Conservation (phyloP, 2,113 vertebrate species). For the Sebastes schlegelii region DNA sequence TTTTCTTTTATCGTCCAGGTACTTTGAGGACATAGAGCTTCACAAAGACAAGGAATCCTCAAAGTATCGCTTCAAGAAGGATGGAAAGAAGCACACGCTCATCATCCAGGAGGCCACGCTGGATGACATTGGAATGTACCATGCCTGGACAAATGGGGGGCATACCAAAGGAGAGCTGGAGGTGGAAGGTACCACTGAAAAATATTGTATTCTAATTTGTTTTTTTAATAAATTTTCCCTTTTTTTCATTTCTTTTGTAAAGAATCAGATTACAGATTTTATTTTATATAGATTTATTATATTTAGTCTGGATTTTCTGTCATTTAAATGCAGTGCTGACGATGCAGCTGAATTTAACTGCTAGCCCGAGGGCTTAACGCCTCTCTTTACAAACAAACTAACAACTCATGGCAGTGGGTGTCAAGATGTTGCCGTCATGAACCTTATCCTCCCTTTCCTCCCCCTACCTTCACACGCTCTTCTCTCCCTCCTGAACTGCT, state of each 20-base stretch:
- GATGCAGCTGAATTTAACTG: conserved; percentile 33
- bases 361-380: conserved; percentile 24
- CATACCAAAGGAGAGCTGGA: conserved; percentile 92
- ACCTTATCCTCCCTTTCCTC: background rate
- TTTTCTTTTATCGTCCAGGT: conserved; percentile 78
- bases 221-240: too few species aligned
- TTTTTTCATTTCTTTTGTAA: background rate
- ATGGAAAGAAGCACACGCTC: conserved; percentile 88
- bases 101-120: conserved; percentile 87
- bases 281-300: background rate
- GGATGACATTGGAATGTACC: conserved; percentile 88
- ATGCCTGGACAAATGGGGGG: conserved; percentile 90
- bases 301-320: conserved; percentile 19
- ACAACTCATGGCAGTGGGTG: conserved; percentile 35
- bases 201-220: background rate
- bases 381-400: conserved; percentile 45
- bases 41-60: conserved; percentile 81
- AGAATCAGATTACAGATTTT: background rate
- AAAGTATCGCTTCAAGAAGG: conserved; percentile 92
- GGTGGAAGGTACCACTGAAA: conserved; percentile 87
- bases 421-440: conserved; percentile 45
- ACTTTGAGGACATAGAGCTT: conserved; percentile 88
- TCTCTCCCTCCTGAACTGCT: conserved; percentile 23
- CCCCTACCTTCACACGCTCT: background rate
- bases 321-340: conserved; percentile 15